Evolutionary conservation across 2,797 vertebrate species (phyloP), one percentile per base, ranked within the genome.

Genomic region (Mustela erminea): DNA sequence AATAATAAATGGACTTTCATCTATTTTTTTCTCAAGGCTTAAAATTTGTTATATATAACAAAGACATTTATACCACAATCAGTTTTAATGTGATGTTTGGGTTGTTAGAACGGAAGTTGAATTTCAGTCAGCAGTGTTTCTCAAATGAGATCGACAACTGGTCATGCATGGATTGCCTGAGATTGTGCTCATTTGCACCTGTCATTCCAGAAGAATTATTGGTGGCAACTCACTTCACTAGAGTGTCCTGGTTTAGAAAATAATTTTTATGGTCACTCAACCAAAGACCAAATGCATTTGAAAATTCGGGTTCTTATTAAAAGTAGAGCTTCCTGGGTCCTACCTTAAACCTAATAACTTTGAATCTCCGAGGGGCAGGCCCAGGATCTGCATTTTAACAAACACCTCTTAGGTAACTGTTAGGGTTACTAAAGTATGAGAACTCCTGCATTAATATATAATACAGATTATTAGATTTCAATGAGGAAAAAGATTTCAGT

Each of bases 261-360:
- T 56, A 92, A 90, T 64, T 70, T 87, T 78, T 58, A n/a, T 43
- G 23, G 35, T 86, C 64, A 60, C 17, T 49, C 43, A 62, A 74
- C 29, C 32, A 92, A 38, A 52, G 75, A 84, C 21, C 66, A 78
- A 78, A 56, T 52, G 15, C 62, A 80, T 94, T 75, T 62, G 49
- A 95, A 95, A 87, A 68, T 58, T 35, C 32, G 56, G 27, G 27
- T 32, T 93, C 49, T 66, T 77, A 80, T 68, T 54, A 78, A 93
- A 93, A 88, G 15, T 29, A 43, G n/a, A 70, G 11, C 17, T 86
- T 83, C 68, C 38, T 90, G 17, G n/a, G 15, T 43, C 17, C 52
- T 41, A 35, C 35, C n/a, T 77, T 74, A 43, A 92, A 87, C 68
- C 17, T 83, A 86, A 74, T 78, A 85, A 84, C 62, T 23, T 43